A percentile compares a stretch with the other conserved stretches of the same genome.
These are phyloP conservation scores for Popillia japonica DNA, from an alignment of 1,140 invertebrate species.

Conservation along the genomic window DNA sequence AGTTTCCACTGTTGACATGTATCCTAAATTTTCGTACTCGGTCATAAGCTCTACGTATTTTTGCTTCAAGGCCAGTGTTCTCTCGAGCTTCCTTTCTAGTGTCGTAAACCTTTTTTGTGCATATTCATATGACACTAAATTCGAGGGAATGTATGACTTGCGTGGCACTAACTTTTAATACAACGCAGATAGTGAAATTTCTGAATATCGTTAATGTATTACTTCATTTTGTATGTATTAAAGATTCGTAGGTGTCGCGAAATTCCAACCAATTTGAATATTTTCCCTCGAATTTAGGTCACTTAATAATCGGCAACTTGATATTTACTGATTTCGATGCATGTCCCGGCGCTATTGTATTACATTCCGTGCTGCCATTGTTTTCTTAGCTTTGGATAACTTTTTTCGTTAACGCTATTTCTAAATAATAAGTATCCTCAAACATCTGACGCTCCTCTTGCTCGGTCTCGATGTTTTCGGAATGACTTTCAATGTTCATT, in stretches of 20 bases:
- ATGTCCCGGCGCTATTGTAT: background rate
- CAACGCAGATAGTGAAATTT: constrained; percentile 53
- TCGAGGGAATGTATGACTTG: constrained; percentile 48
- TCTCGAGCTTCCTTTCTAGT: no score
- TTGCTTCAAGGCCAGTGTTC: no score
- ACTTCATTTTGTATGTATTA: constrained; percentile 47
- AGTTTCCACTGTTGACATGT: constrained; percentile 43
- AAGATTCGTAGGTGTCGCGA: constrained; percentile 46
- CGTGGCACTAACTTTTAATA: constrained; percentile 44
- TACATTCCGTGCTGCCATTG: background rate
- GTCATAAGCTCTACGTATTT: no score
- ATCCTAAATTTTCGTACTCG: constrained; percentile 13
- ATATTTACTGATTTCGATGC: background rate
- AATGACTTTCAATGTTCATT: constrained; percentile 20
- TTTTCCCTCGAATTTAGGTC: constrained; percentile 41
- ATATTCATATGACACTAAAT: background rate
- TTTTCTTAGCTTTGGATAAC: constrained; percentile 24
- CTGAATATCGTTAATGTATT: constrained; percentile 46
- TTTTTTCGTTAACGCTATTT: constrained; percentile 29
- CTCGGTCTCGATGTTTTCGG: constrained; percentile 29
- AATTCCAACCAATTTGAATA: constrained; percentile 48
- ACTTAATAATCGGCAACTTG: constrained; percentile 42
- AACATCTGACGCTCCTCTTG: constrained; percentile 16
- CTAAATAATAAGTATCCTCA: constrained; percentile 26
- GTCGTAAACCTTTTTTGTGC: no score